A percentile compares a stretch with the other conserved stretches of the same genome.
These are phyloP conservation scores for Neotoma lepida DNA, from an alignment of 2,113 vertebrate species.

Conservation along the genomic window DNA sequence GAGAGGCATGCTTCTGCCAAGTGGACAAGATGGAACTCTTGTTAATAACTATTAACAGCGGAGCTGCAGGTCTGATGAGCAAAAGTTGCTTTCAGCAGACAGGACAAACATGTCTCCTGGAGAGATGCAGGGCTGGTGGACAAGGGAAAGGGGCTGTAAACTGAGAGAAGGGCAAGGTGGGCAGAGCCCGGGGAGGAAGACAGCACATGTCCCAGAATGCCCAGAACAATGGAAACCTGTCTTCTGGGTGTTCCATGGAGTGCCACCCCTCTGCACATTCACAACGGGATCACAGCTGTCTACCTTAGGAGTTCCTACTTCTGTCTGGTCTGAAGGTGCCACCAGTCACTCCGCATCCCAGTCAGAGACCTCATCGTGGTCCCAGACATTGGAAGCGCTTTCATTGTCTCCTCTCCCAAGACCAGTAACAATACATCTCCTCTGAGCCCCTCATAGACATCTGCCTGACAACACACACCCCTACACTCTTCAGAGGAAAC, in stretches of 20 bases:
- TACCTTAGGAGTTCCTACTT: accelerated
- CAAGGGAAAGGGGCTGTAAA: background rate
- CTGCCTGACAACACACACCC: background rate
- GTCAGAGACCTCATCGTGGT: background rate
- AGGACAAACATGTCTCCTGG: background rate
- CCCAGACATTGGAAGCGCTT: background rate
- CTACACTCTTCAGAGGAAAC: background rate
- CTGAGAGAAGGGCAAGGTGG: accelerated
- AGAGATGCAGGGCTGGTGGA: background rate
- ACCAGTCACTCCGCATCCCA: background rate
- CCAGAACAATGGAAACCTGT: background rate
- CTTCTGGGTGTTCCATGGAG: background rate
- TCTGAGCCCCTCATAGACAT: background rate
- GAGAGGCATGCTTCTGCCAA: background rate
- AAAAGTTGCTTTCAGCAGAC: background rate
- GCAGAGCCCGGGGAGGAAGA: background rate
- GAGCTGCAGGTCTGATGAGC: background rate
- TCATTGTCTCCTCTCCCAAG: background rate
- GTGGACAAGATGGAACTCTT: background rate
- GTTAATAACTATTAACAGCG: background rate
- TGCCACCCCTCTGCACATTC: background rate
- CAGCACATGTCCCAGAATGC: background rate
- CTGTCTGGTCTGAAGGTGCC: background rate
- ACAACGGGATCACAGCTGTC: background rate
- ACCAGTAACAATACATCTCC: background rate